These are phyloP conservation scores for Eubasilissa splendida DNA, from an alignment of 2,888 invertebrate genomes.

Conservation along the genomic window DNA sequence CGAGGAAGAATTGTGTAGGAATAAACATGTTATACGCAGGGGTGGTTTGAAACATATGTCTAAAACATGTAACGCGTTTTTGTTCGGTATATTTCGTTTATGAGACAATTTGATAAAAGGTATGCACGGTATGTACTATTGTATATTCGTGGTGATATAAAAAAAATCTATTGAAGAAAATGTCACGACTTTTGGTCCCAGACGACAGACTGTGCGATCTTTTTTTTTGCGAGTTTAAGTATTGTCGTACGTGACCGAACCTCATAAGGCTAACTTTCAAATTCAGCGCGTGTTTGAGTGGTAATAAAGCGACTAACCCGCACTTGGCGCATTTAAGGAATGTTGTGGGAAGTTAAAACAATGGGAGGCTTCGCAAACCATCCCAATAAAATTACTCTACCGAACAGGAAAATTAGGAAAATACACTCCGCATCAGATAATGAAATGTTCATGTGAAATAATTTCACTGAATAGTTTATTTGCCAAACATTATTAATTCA, in stretches of 20 bases:
- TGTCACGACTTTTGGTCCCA: constrained; percentile 30
- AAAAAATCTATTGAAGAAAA: constrained; percentile 3
- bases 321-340: background rate
- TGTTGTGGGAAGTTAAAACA: background rate
- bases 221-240: background rate
- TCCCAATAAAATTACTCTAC: too few relatives aligned
- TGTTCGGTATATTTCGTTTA: too few relatives aligned
- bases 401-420: too few relatives aligned
- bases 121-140: too few relatives aligned
- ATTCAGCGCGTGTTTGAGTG: constrained; percentile 29
- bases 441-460: too few relatives aligned
- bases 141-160: too few relatives aligned
- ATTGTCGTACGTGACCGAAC: constrained; percentile 3
- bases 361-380: background rate
- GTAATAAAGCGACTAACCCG: constrained; percentile 4
- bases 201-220: background rate
- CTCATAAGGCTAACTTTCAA: constrained; percentile 22
- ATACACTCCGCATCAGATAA: too few relatives aligned
- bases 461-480: background rate
- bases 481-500: background rate
- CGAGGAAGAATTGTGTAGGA: too few relatives aligned
- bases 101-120: too few relatives aligned
- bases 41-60: too few relatives aligned
- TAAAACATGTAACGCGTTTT: too few relatives aligned
- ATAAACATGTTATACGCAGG: too few relatives aligned